phyloP scores from a whole-genome alignment of 2,113 vertebrate species.

The Tonatia bakeri region DNA sequence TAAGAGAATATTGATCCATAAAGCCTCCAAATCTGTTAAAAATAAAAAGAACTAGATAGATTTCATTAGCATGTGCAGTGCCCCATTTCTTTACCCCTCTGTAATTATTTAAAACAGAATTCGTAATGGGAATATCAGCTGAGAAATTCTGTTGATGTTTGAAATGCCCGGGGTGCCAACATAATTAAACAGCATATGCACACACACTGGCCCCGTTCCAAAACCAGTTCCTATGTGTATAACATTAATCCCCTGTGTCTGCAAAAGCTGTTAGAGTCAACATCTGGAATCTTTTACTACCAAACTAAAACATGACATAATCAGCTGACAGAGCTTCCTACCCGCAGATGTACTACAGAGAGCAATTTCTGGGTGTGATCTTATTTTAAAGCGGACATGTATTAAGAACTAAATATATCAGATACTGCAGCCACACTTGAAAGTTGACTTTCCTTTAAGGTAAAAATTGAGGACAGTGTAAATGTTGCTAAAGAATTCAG shows the following conservation, averaged over 20 bases:
- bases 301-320: conserved; percentile 1
- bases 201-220: background rate
- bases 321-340: background rate
- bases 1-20: background rate
- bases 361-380: background rate
- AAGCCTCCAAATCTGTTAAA: conserved; percentile 18
- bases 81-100: background rate
- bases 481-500: background rate
- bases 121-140: background rate
- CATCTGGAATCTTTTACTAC: conserved; percentile 38
- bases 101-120: background rate
- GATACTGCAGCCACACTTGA: background rate
- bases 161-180: conserved; percentile 13
- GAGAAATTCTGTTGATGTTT: conserved; percentile 40
- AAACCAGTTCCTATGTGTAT: background rate
- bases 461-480: background rate
- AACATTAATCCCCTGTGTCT: conserved; percentile 31
- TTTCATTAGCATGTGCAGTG: background rate
- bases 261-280: conserved; percentile 41
- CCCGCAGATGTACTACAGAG: background rate
- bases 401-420: background rate
- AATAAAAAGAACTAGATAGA: background rate
- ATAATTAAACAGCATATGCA: conserved; percentile 25
- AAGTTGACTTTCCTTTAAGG: background rate
- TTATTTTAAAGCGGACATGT: background rate